Conservation (phyloP, 2,797 vertebrate species). For the Glyptemys insculpta region DNA sequence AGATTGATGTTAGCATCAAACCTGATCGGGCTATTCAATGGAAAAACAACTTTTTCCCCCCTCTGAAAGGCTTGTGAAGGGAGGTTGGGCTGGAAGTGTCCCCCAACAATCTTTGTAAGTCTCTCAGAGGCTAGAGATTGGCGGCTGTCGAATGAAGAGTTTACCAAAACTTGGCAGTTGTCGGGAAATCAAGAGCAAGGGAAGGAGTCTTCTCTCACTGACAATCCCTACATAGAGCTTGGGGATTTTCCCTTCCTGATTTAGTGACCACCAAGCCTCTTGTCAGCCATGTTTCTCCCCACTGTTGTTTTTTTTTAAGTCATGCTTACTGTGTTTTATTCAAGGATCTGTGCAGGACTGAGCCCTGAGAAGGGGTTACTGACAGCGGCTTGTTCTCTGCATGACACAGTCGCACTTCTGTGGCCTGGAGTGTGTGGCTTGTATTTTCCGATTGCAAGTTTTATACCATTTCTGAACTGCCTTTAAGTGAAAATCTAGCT, state of each 20-base stretch:
- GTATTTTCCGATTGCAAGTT: neutral
- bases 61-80: neutral
- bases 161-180: neutral
- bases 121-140: neutral
- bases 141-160: neutral
- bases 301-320: neutral
- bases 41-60: neutral
- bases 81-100: neutral
- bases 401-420: neutral
- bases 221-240: no score
- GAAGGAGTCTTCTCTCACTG: no score
- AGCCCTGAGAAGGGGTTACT: neutral
- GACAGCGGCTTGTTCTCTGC: neutral
- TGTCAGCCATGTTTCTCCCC: neutral
- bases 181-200: no score
- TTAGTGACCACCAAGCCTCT: neutral
- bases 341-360: fast-evolving
- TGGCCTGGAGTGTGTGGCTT: neutral
- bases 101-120: neutral
- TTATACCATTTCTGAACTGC: neutral
- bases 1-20: neutral
- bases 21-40: neutral
- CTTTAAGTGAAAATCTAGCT: neutral
- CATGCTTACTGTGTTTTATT: fast-evolving
- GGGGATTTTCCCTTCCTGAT: neutral